Conservation (phyloP, 2,797 vertebrate genomes). For the Lutjanus campechanus region DNA sequence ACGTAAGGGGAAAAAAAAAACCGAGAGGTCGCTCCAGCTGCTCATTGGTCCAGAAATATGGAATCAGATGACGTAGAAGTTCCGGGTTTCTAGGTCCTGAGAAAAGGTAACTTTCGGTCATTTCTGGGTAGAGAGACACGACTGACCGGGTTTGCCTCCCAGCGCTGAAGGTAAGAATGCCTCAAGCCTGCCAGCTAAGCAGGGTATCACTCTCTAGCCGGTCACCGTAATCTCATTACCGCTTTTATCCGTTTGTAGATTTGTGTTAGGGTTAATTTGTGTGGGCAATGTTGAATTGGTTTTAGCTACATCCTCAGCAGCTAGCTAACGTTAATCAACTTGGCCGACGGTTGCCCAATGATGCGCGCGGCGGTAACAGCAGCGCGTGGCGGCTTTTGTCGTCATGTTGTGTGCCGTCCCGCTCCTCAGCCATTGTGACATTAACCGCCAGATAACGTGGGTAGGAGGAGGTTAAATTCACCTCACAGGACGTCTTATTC, state of each 20-base stretch:
- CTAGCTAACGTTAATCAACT: constrained; percentile 38
- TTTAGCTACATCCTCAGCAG: constrained; percentile 19
- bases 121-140: constrained; percentile 9
- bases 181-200: constrained; percentile 28
- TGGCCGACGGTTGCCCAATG: constrained; percentile 14
- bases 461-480: accelerated
- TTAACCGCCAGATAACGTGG: not conserved
- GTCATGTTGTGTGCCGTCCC: constrained; percentile 5
- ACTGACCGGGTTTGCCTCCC: not conserved
- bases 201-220: constrained; percentile 46
- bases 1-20: constrained; percentile 9
- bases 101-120: constrained; percentile 89
- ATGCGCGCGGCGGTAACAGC: not conserved
- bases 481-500: not conserved
- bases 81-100: constrained; percentile 75
- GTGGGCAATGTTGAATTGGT: not conserved
- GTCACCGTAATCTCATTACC: constrained; percentile 33
- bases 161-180: constrained; percentile 71
- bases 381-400: constrained; percentile 58
- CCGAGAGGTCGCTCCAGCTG: not conserved
- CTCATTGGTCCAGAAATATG: constrained; percentile 86
- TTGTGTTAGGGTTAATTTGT: constrained; percentile 20
- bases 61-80: constrained; percentile 88
- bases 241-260: constrained; percentile 43
- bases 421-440: constrained; percentile 20